Conservation (phyloP, 2,797 vertebrate species). For the Sternarchorhynchus goeldii region DNA sequence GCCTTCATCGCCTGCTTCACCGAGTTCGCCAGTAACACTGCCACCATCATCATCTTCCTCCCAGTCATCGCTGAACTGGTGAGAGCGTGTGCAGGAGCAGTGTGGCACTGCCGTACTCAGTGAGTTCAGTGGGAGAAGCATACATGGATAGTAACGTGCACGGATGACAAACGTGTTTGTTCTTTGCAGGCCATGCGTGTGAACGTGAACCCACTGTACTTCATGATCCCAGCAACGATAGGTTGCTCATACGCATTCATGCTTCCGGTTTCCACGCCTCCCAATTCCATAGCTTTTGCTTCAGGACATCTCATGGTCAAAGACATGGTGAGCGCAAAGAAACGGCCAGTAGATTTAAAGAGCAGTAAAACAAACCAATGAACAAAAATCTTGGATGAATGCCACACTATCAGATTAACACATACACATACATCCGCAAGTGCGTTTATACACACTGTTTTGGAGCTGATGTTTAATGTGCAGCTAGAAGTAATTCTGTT, state of each 20-base stretch:
- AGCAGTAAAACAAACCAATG: no score
- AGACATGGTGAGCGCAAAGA: constrained; percentile 87
- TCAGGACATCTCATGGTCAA: constrained; percentile 94
- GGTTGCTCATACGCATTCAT: constrained; percentile 96
- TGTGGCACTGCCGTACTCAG: no score
- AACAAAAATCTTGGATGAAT: no score
- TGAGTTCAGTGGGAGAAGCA: background rate
- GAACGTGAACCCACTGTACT: constrained; percentile 89
- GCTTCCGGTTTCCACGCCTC: constrained; percentile 95
- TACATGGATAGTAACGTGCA: background rate
- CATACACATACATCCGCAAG: no score
- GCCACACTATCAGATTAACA: no score
- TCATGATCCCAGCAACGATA: constrained; percentile 93
- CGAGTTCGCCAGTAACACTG: constrained; percentile 96
- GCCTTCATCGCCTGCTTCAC: constrained; percentile 90
- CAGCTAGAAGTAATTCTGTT: no score
- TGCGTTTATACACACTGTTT: no score
- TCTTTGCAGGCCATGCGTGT: constrained; percentile 84
- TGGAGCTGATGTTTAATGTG: no score
- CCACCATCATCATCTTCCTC: constrained; percentile 95
- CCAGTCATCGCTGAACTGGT: constrained; percentile 94
- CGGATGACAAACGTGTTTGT: background rate
- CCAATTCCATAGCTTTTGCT: constrained; percentile 96
- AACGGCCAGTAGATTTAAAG: background rate
- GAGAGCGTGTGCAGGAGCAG: constrained; percentile 47